A percentile compares a stretch with the other conserved stretches of the same genome.
Evolutionary conservation across 2,888 invertebrate genomes (phyloP).

Genomic region (Yponomeuta cagnagella): DNA sequence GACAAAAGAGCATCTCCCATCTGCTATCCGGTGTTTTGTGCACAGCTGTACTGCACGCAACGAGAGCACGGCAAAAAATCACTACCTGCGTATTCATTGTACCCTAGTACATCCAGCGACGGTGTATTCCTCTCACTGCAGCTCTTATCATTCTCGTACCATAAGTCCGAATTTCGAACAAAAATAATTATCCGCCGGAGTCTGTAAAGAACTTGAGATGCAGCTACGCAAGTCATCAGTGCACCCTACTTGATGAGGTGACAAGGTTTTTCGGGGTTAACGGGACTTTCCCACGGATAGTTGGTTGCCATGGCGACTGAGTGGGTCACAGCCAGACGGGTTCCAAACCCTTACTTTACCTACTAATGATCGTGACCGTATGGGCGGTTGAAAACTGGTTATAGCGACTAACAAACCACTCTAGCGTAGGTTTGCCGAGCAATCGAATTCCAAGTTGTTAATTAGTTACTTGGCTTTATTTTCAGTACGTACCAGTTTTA

Average conservation of each 20-base stretch:
- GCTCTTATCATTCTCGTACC: no score
- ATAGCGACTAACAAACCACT: constrained; percentile 31
- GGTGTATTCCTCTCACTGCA: background rate
- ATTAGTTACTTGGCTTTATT: no score
- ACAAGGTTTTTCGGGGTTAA: background rate
- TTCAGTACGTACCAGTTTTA: no score
- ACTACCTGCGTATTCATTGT: background rate
- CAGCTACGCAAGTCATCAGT: background rate
- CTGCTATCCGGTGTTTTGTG: constrained; percentile 55
- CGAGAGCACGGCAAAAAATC: constrained; percentile 13
- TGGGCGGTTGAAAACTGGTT: constrained; percentile 57
- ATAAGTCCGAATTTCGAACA: no score
- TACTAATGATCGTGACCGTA: constrained; percentile 30
- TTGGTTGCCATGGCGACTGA: background rate
- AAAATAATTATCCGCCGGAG: no score
- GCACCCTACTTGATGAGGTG: background rate
- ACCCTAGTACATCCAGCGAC: constrained; percentile 20
- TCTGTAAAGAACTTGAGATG: background rate
- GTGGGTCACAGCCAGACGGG: constrained; percentile 19
- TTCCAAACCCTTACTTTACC: constrained; percentile 21
- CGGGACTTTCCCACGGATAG: background rate
- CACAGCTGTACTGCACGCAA: constrained; percentile 48
- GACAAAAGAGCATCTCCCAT: constrained; percentile 54
- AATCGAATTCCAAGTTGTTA: background rate
- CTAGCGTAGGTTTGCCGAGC: background rate